Conservation (phyloP, 1,140 invertebrate genomes). For the Ruditapes philippinarum region DNA sequence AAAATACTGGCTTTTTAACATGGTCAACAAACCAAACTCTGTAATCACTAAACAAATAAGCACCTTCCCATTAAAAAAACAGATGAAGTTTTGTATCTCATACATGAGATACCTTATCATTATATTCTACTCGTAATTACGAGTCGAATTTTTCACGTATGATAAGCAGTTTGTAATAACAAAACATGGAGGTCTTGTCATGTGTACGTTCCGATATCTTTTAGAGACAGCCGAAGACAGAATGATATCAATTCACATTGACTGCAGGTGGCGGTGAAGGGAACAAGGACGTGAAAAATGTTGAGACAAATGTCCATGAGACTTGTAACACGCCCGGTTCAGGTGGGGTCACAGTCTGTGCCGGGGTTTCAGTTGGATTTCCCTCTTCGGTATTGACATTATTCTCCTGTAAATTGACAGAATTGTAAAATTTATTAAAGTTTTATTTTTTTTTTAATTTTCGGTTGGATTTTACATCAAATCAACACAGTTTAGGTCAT, state of each 20-base stretch:
- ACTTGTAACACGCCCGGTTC: slow-evolving; percentile 66
- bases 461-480: too few relatives aligned
- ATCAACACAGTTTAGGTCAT: too few relatives aligned
- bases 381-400: background rate
- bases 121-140: too few relatives aligned
- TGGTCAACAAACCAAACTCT: too few relatives aligned
- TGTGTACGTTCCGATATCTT: background rate
- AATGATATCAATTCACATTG: slow-evolving; percentile 71
- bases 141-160: background rate
- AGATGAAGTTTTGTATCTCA: background rate
- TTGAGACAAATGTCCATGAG: slow-evolving; percentile 72
- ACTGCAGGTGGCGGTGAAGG: slow-evolving; percentile 74
- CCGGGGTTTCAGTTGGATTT: background rate
- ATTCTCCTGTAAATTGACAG: background rate
- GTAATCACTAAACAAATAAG: background rate
- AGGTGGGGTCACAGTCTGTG: background rate
- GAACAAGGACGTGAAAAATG: slow-evolving; percentile 78
- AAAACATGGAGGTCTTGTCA: background rate
- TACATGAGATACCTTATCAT: too few relatives aligned
- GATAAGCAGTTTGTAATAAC: background rate
- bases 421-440: too few relatives aligned
- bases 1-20: too few relatives aligned
- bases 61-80: background rate
- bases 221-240: background rate
- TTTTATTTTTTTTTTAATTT: too few relatives aligned